A percentile compares a stretch with the other conserved stretches of the same genome.
Conservation (phyloP, 2,113 vertebrate genomes). For the Bombycilla garrulus region DNA sequence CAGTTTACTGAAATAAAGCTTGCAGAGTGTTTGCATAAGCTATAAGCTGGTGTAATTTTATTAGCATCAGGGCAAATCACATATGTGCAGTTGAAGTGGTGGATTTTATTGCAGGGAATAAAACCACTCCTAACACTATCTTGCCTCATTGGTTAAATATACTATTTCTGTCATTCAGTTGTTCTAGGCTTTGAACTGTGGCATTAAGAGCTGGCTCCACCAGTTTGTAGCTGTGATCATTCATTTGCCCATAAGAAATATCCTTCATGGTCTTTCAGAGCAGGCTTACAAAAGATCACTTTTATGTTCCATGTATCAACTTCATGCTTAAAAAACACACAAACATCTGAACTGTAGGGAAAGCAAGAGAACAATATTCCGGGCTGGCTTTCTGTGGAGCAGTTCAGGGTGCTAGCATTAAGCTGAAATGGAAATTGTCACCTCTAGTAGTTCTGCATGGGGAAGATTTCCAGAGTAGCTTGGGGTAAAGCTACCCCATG, state of each 20-base stretch:
- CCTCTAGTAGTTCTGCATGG: neutral
- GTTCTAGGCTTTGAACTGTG: neutral
- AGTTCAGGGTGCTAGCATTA: neutral
- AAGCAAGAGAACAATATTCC: neutral
- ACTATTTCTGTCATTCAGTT: neutral
- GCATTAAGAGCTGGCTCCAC: neutral
- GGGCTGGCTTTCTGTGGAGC: neutral
- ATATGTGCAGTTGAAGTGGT: neutral
- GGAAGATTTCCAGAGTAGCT: neutral
- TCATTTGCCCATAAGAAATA: neutral
- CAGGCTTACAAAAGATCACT: neutral
- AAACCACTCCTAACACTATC: neutral
- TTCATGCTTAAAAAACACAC: neutral
- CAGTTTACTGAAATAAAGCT: neutral
- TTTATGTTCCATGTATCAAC: neutral
- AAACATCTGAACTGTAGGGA: neutral
- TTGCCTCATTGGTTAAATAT: neutral
- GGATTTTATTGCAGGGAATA: neutral
- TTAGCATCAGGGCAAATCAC: neutral
- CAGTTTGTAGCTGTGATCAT: neutral
- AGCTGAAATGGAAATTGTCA: neutral
- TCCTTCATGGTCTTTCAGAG: neutral
- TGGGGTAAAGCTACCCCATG: neutral
- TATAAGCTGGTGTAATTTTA: neutral
- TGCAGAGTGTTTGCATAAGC: neutral